These are phyloP conservation scores for Trematomus bernacchii DNA, from an alignment of 2,797 vertebrate species.

Conservation along the genomic window DNA sequence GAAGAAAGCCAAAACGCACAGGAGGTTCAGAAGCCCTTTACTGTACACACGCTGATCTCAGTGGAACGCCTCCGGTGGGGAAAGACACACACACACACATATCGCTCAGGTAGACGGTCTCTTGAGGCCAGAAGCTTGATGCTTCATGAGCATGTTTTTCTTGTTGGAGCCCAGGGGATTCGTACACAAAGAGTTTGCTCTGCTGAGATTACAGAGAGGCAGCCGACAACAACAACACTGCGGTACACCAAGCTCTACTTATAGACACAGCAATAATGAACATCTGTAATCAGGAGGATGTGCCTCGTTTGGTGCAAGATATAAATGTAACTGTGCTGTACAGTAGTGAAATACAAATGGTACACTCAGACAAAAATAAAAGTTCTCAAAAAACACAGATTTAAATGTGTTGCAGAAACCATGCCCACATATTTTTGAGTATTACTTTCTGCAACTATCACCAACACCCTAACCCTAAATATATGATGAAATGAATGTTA, in stretches of 20 bases:
- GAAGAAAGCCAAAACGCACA: slow-evolving; percentile 54
- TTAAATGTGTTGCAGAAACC: not conserved
- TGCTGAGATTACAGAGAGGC: slow-evolving; percentile 40
- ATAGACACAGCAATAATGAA: not conserved
- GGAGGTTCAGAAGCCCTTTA: slow-evolving; percentile 56
- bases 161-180: slow-evolving; percentile 55
- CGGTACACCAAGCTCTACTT: slow-evolving; percentile 46
- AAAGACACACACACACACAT: slow-evolving; percentile 10
- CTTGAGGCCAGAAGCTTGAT: slow-evolving; percentile 58
- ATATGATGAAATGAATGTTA: not conserved
- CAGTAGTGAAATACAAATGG: not conserved
- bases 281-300: no score
- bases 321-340: not conserved
- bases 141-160: slow-evolving; percentile 77
- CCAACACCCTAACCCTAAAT: no score
- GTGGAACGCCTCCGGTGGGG: slow-evolving; percentile 43
- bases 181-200: slow-evolving; percentile 57
- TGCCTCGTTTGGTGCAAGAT: slow-evolving; percentile 1
- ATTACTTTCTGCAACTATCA: not conserved
- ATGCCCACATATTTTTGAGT: not conserved
- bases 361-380: not conserved
- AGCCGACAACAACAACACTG: slow-evolving; percentile 51
- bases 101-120: slow-evolving; percentile 65
- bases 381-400: not conserved
- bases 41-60: slow-evolving; percentile 57